Conservation (phyloP, 2,888 invertebrate species). For the Melieria crassipennis region DNA sequence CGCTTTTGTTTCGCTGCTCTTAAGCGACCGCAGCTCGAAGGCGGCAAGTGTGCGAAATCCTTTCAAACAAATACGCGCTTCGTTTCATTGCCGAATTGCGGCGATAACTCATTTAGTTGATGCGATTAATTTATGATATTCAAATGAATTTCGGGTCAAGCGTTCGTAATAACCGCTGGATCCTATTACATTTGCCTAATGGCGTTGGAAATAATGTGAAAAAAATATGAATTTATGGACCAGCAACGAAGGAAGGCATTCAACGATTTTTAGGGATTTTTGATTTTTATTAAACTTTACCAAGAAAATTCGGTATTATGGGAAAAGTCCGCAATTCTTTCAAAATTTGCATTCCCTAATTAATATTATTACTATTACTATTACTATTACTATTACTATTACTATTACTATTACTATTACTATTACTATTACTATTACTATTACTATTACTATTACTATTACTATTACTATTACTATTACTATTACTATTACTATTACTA, state of each 20-base stretch:
- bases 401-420: background rate
- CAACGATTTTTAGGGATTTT: too few species aligned
- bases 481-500: background rate
- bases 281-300: too few species aligned
- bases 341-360: background rate
- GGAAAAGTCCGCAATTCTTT: too few species aligned
- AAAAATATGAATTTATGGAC: too few species aligned
- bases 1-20: background rate
- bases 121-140: conserved; percentile 36
- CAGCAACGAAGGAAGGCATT: too few species aligned
- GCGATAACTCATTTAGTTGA: conserved; percentile 19
- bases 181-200: background rate
- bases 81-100: background rate
- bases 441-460: background rate
- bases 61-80: conserved; percentile 49
- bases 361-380: background rate
- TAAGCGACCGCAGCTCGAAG: background rate
- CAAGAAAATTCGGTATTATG: too few species aligned
- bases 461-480: background rate
- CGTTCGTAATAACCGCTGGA: too few species aligned
- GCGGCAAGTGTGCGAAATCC: conserved; percentile 54
- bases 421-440: background rate
- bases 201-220: background rate
- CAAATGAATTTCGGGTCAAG: conserved; percentile 19
- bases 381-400: background rate